Percentiles rank a stretch among this genome's conserved stretches.
Evolutionary conservation across 2,888 invertebrate genomes (phyloP).

Genomic region (Coenonympha glycerion): DNA sequence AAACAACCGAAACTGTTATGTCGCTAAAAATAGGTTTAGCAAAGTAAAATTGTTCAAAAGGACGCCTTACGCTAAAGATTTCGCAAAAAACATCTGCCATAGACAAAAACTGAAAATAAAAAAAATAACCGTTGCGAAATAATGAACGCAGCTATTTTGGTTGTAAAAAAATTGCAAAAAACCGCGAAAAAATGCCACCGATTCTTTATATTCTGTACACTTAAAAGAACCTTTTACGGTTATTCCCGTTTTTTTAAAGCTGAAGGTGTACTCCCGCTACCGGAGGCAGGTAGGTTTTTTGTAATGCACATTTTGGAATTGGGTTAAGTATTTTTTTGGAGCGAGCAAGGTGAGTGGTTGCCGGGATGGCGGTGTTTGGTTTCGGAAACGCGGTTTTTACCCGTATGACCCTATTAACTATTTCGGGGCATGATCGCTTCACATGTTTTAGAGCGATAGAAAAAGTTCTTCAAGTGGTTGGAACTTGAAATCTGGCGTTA

Average conservation of each 20-base stretch:
- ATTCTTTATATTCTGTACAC: constrained; percentile 33
- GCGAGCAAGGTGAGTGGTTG: constrained; percentile 57
- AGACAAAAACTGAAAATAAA: constrained; percentile 42
- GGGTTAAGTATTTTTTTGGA: constrained; percentile 65
- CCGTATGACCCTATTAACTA: constrained; percentile 63
- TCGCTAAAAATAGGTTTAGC: constrained; percentile 13
- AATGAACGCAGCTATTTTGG: constrained; percentile 50
- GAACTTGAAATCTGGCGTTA: constrained; percentile 5
- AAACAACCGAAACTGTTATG: not conserved
- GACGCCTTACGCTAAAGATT: constrained; percentile 22
- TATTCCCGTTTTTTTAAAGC: constrained; percentile 39
- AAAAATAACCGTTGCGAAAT: constrained; percentile 55
- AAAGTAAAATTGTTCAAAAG: constrained; percentile 2
- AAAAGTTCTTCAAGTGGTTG: constrained; percentile 21
- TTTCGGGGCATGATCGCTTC: constrained; percentile 53
- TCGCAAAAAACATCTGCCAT: constrained; percentile 51
- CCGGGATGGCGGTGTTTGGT: constrained; percentile 52
- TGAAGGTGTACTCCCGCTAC: constrained; percentile 59
- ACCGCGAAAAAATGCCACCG: constrained; percentile 48
- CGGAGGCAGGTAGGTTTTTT: constrained; percentile 66
- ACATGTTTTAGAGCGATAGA: constrained; percentile 38
- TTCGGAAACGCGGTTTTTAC: constrained; percentile 68
- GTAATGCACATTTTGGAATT: constrained; percentile 53
- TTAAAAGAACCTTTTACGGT: constrained; percentile 54
- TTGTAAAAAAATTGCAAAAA: constrained; percentile 56